Evolutionary conservation across 2,888 invertebrate species (phyloP), one percentile per base, ranked within the genome.

Genomic region (Lycaena phlaeas): DNA sequence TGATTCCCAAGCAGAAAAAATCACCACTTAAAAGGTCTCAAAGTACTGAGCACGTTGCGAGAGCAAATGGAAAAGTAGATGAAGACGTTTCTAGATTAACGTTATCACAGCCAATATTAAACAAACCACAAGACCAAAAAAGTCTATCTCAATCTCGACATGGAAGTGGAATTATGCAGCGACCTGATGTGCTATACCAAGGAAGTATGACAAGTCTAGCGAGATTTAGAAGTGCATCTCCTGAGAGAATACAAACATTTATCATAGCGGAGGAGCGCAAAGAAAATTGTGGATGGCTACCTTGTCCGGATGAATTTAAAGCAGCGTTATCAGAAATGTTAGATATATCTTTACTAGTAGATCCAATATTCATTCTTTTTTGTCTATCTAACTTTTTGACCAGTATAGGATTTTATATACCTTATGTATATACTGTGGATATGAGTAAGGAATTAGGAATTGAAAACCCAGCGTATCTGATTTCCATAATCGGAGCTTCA

Each of bases 341-440:
- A 59, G 94, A 97, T 64, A 86, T 97, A 50, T 88, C 90, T 1
- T 85, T 99, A 36, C 87, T 98, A 43, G 88, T 89, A 54, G 94
- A 97, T 72, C 89, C 91, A 17, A 86, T 97, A 49, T 98, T 97
- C 70, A 85, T 98, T 49, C 78, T 98, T 45, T 98, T 98, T 71
- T 90, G 92, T 9, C 56, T 95, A 40, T 98, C 98, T 27, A 99
- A 99, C 77, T 96, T 99, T 69, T 90, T 94, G 64, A 96, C 96
- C 29, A 97, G 95, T 65, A 91, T 97, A 62, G 97, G 97, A 45
- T 97, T 96, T 85, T 95, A 96, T 70, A 90, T 97, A 61, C 97
- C 97, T 25, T 96, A 96, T 65, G 90, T 96, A 39, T 97, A 94
- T 64, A 87, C 93, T 44, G 90, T 92, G 54, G 88, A 92, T 36